phyloP scores from a whole-genome alignment of 2,888 invertebrate species.

The Stegophylla sp. region DNA sequence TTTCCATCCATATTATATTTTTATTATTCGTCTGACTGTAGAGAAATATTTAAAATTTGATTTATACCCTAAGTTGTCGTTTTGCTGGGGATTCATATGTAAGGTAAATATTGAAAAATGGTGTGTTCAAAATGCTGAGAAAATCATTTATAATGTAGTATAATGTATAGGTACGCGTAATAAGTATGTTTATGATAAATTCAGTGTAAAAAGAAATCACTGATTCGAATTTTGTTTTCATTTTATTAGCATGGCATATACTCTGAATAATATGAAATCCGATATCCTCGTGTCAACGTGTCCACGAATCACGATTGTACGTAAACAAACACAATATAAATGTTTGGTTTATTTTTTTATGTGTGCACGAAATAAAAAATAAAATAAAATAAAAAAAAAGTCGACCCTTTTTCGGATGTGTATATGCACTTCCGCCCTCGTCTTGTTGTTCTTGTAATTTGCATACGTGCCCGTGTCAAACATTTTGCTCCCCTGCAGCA shows the following conservation, averaged over 20 bases:
- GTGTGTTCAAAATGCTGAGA: not conserved
- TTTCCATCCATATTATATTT: too few species aligned
- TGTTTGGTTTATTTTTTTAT: slow-evolving; percentile 35
- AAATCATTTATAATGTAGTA: slow-evolving; percentile 7
- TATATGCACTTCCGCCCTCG: slow-evolving; percentile 53
- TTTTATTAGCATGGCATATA: slow-evolving; percentile 18
- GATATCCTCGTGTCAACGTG: slow-evolving; percentile 44
- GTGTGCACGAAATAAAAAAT: slow-evolving; percentile 22
- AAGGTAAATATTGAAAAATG: not conserved
- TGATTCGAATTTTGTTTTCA: slow-evolving; percentile 9
- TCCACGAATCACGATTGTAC: slow-evolving; percentile 37
- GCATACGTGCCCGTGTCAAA: slow-evolving; percentile 58
- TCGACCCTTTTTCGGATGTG: slow-evolving; percentile 48
- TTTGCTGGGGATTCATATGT: not conserved
- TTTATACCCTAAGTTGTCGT: not conserved
- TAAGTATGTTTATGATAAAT: slow-evolving; percentile 5
- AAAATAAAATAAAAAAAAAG: slow-evolving; percentile 29
- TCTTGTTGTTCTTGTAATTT: slow-evolving; percentile 56
- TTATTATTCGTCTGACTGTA: not conserved
- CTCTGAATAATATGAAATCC: slow-evolving; percentile 30
- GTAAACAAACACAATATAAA: slow-evolving; percentile 48
- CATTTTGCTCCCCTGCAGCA: slow-evolving; percentile 49
- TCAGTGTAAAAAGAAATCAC: slow-evolving; percentile 46
- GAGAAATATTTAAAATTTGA: not conserved
- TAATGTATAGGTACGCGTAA: not conserved